Evolutionary conservation across 1,140 invertebrate genomes (phyloP), one percentile per base, ranked within the genome.

Genomic region (Trichoplusia ni): DNA sequence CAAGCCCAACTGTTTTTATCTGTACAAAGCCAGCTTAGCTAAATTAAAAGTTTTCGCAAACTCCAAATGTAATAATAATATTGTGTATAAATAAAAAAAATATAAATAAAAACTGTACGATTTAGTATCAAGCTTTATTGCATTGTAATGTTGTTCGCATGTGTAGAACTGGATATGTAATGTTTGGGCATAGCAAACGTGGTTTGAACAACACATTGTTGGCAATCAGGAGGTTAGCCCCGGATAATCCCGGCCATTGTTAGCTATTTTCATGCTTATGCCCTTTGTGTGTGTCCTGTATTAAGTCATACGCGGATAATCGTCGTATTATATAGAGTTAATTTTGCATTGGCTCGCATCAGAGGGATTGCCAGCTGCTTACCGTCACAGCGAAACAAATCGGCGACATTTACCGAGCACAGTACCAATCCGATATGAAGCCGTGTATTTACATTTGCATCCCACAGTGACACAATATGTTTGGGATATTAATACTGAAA

Each of bases 231-330:
- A 82, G 84, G 79, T 84, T 82, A 77, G 78, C 73, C 73, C 73
- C 54, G 84, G 87, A 87, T 90, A 85, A 90, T 90, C 87, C 87
- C 47, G 29, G 27, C 75, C 44, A 87, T 90, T 90, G 87, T 89
- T 84, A 83, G 77, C 77, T 86, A 87, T 88, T 89, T 90, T 90
- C 83, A 89, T 86, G 79, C 81, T 87, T 86, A 88, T 82, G 73
- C 82, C 80, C 77, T 84, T 90, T 90, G 86, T 90, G 77, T 67
- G 81, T 73, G 83, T 73, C 72, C 79, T 79, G 82, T 87, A 89
- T 89, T 90, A 90, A 90, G 75, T 90, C 81, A 84, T 90, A 89
- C 79, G 83, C 84, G 83, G 83, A 85, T 90, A 90, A 90, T 90
- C 87, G 79, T 65, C 71, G 82, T 76, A 88, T 90, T 88, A 90